Percentiles rank a stretch among this genome's conserved stretches.
These are phyloP conservation scores for Sebastes steindachneri DNA, from an alignment of 2,797 vertebrate species.

Conservation along the genomic window DNA sequence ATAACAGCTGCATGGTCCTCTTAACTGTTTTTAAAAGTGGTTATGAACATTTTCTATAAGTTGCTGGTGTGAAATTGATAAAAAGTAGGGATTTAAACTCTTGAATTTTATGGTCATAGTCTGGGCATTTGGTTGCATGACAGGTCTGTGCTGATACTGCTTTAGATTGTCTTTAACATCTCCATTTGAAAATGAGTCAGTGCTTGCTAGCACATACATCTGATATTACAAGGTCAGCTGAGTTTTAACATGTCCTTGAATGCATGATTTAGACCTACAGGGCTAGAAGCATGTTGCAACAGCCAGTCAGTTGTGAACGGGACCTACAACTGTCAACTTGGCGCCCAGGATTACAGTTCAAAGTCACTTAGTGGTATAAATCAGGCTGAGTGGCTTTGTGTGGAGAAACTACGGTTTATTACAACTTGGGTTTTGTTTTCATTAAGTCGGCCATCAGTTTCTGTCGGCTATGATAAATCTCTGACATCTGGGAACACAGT, in stretches of 20 bases:
- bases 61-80: neutral
- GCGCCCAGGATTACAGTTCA: neutral
- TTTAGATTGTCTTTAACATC: neutral
- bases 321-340: neutral
- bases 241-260: constrained; percentile 11
- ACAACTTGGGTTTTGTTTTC: constrained; percentile 1
- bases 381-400: neutral
- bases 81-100: neutral
- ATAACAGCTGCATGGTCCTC: neutral
- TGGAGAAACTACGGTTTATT: neutral
- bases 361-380: neutral
- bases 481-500: neutral
- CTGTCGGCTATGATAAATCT: neutral
- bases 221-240: neutral
- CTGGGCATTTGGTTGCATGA: constrained; percentile 35
- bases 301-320: neutral
- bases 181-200: neutral
- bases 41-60: neutral
- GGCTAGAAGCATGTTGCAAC: constrained; percentile 2
- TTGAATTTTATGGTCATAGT: neutral
- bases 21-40: neutral
- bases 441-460: neutral
- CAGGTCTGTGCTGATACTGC: constrained; percentile 15
- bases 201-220: neutral
- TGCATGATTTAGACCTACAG: neutral